phyloP scores from a whole-genome alignment of 2,113 vertebrate species.

The Cettia cetti region DNA sequence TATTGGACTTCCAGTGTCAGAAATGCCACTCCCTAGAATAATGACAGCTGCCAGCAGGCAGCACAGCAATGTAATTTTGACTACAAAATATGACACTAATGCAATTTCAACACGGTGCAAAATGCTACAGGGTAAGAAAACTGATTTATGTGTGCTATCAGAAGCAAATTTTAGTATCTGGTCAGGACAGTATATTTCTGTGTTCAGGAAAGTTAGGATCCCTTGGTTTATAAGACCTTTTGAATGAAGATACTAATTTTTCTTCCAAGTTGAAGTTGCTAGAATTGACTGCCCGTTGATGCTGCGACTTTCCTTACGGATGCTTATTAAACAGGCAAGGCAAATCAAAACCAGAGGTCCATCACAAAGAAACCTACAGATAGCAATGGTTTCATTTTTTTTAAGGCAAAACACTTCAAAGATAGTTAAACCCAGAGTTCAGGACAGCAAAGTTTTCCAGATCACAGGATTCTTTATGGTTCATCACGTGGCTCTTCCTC shows the following conservation, averaged over 20 bases:
- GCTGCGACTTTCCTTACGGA: background rate
- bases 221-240: background rate
- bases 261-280: background rate
- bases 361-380: background rate
- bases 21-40: background rate
- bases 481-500: background rate
- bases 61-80: background rate
- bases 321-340: background rate
- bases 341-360: background rate
- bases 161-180: background rate
- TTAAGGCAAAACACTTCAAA: background rate
- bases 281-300: background rate
- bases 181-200: background rate
- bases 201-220: background rate
- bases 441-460: background rate
- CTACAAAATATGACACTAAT: slow-evolving; percentile 12
- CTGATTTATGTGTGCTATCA: slow-evolving; percentile 3
- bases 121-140: background rate
- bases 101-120: background rate
- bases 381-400: background rate
- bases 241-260: background rate
- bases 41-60: slow-evolving; percentile 16
- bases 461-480: background rate
- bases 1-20: background rate
- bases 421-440: background rate